phyloP scores from a whole-genome alignment of 2,113 vertebrate species.

The Trogon melanurus region DNA sequence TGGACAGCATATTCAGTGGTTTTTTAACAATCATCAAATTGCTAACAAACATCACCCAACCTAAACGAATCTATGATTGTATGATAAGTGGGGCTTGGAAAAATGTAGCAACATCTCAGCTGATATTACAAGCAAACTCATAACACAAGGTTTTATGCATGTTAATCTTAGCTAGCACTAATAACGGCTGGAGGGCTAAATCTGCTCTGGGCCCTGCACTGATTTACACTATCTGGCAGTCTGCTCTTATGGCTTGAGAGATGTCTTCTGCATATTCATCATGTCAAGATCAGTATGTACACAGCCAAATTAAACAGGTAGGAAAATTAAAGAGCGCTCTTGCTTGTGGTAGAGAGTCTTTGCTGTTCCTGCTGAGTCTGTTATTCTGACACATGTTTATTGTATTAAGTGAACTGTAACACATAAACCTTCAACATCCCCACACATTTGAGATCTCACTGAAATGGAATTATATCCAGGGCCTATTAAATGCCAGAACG shows the following conservation, averaged over 20 bases:
- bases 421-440: background rate
- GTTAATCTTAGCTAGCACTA: background rate
- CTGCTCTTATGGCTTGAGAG: background rate
- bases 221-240: background rate
- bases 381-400: background rate
- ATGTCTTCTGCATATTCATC: background rate
- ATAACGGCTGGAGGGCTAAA: background rate
- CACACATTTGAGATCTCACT: background rate
- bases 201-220: background rate
- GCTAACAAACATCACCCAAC: background rate
- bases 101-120: background rate
- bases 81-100: background rate
- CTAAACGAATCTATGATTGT: background rate
- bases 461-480: slow-evolving; percentile 13
- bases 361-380: background rate
- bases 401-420: background rate
- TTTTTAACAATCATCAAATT: background rate
- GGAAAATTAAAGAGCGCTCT: background rate
- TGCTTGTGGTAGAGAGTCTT: background rate
- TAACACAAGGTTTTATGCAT: background rate
- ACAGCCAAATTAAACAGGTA: background rate
- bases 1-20: background rate
- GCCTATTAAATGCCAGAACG: background rate
- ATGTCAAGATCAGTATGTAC: background rate
- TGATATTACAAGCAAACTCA: background rate